These are phyloP conservation scores for Centropristis striata DNA, from an alignment of 2,113 vertebrate species.

Conservation along the genomic window DNA sequence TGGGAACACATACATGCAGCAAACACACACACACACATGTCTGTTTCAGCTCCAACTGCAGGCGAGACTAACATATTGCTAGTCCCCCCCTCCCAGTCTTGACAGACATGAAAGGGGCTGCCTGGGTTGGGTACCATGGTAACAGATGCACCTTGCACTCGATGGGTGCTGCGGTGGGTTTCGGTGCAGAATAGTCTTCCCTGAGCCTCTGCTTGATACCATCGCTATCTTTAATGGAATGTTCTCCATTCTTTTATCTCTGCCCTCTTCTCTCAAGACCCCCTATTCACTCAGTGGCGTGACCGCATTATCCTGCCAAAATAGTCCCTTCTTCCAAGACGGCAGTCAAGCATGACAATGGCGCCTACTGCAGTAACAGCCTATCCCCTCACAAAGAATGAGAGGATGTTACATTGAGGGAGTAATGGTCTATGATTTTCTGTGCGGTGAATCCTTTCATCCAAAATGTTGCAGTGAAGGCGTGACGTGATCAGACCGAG, in stretches of 20 bases:
- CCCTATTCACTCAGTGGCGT: conserved; percentile 67
- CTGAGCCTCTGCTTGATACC: conserved; percentile 65
- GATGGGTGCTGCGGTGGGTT: conserved; percentile 67
- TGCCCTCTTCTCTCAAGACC: conserved; percentile 66
- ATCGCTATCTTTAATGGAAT: conserved; percentile 80
- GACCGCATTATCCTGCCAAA: conserved; percentile 74
- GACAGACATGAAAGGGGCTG: conserved; percentile 82
- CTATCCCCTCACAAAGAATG: conserved; percentile 41
- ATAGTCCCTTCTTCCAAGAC: conserved; percentile 66
- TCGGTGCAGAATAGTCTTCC: conserved; percentile 70
- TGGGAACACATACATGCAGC: conserved; percentile 52
- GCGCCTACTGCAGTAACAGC: conserved; percentile 58
- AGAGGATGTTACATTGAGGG: conserved; percentile 51
- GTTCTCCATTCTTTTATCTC: conserved; percentile 76
- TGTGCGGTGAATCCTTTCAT: conserved; percentile 23
- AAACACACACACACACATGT: conserved; percentile 2
- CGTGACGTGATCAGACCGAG: not conserved
- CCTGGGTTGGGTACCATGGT: conserved; percentile 84
- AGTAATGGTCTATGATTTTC: conserved; percentile 36
- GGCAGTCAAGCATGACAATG: conserved; percentile 69
- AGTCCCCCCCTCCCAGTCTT: conserved; percentile 69
- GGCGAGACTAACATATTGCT: conserved; percentile 65
- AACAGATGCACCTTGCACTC: conserved; percentile 84
- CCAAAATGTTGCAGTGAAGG: conserved; percentile 23
- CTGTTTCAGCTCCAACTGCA: conserved; percentile 65